Conservation (phyloP, 2,888 invertebrate genomes). For the Dicranocentrus wangi region DNA sequence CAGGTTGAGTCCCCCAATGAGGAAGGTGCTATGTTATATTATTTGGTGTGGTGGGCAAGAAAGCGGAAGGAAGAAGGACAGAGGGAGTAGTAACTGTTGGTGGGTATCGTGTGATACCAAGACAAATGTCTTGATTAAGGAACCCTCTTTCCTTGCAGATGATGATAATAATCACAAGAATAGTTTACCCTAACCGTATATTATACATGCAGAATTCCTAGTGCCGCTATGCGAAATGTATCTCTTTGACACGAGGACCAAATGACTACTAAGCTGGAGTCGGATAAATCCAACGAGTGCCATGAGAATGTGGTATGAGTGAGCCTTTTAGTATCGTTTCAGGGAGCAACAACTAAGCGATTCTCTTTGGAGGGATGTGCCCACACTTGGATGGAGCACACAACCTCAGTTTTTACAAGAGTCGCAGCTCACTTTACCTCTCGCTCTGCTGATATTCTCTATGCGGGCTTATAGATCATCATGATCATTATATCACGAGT, state of each 20-base stretch:
- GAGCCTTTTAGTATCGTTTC: constrained; percentile 5
- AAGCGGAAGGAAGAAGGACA: background rate
- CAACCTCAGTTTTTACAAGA: no score
- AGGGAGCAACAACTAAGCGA: background rate
- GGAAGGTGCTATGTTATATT: background rate
- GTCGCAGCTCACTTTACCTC: background rate
- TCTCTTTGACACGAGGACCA: constrained; percentile 57
- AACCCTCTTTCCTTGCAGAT: background rate
- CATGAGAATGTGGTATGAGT: constrained; percentile 2
- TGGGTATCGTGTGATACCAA: background rate
- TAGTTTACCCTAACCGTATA: background rate
- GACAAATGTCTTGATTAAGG: constrained; percentile 10
- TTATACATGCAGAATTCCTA: constrained; percentile 1
- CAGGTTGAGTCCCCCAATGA: no score
- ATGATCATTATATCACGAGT: constrained; percentile 5
- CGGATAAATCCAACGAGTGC: constrained; percentile 36
- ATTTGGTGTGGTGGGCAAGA: background rate
- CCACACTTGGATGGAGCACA: no score
- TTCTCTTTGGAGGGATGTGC: background rate
- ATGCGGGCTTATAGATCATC: constrained; percentile 20
- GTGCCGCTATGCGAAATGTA: constrained; percentile 17
- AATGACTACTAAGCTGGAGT: constrained; percentile 60
- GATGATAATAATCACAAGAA: background rate
- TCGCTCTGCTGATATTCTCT: background rate
- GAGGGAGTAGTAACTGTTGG: background rate